A percentile compares a stretch with the other conserved stretches of the same genome.
phyloP scores from a whole-genome alignment of 2,113 vertebrate genomes.

The Hyla sarda region DNA sequence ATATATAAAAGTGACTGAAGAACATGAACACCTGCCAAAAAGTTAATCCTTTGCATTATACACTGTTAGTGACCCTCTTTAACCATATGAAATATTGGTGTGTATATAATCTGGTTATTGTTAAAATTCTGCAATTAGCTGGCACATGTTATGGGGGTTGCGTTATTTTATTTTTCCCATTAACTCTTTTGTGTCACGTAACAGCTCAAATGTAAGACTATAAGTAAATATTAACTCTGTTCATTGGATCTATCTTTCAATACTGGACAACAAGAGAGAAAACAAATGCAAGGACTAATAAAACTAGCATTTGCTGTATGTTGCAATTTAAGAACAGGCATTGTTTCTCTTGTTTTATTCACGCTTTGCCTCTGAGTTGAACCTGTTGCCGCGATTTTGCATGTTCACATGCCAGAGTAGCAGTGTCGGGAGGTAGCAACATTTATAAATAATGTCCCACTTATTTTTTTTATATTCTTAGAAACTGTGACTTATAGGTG shows the following conservation, averaged over 20 bases:
- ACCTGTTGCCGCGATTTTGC: conserved; percentile 37
- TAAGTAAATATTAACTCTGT: background rate
- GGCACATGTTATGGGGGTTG: too few species aligned
- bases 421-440: conserved; percentile 44
- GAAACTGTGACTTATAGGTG: conserved; percentile 51
- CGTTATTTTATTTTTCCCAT: too few species aligned
- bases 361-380: conserved; percentile 74
- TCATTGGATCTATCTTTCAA: background rate
- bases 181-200: too few species aligned
- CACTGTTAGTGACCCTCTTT: too few species aligned
- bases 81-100: too few species aligned
- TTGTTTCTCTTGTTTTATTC: conserved; percentile 68
- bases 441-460: conserved; percentile 23
- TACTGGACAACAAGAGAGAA: background rate
- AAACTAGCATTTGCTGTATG: background rate
- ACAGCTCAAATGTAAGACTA: background rate
- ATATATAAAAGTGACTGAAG: too few species aligned
- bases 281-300: background rate
- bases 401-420: conserved; percentile 42
- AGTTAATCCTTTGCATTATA: too few species aligned
- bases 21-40: too few species aligned
- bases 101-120: too few species aligned
- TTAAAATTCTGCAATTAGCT: too few species aligned
- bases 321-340: conserved; percentile 1
- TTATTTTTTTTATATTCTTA: conserved; percentile 31